A percentile compares a stretch with the other conserved stretches of the same genome.
Conservation (phyloP, 2,113 vertebrate species). For the Aplodontia rufa region DNA sequence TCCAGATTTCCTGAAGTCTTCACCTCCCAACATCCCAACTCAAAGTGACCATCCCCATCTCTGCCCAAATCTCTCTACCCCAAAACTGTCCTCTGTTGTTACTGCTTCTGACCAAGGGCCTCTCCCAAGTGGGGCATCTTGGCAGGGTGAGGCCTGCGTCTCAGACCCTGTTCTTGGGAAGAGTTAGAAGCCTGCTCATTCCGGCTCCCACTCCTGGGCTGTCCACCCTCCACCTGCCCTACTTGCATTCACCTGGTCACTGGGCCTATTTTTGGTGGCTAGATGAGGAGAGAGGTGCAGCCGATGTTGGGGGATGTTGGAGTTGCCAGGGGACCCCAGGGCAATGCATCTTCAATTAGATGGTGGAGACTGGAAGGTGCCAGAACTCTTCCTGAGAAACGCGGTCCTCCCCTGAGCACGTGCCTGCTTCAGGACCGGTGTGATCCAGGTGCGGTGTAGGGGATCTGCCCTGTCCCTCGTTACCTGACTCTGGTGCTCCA, state of each 20-base stretch:
- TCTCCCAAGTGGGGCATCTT: not conserved
- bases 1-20: not conserved
- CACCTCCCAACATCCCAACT: not conserved
- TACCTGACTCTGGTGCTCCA: not conserved
- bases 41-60: not conserved
- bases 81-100: not conserved
- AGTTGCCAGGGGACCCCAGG: not conserved
- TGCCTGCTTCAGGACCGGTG: not conserved
- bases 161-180: not conserved
- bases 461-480: too few species aligned
- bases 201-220: too few species aligned
- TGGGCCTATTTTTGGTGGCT: too few species aligned
- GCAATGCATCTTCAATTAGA: not conserved
- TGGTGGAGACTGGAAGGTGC: not conserved
- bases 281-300: not conserved
- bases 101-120: not conserved
- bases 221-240: not conserved
- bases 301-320: not conserved
- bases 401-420: not conserved
- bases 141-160: not conserved
- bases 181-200: not conserved
- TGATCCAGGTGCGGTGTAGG: accelerated
- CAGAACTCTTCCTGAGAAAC: not conserved
- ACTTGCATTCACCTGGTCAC: not conserved
- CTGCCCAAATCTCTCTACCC: not conserved